Base-by-base conservation (phyloP, 2,888 invertebrate genomes). In the Drosophila eohydei region DNA sequence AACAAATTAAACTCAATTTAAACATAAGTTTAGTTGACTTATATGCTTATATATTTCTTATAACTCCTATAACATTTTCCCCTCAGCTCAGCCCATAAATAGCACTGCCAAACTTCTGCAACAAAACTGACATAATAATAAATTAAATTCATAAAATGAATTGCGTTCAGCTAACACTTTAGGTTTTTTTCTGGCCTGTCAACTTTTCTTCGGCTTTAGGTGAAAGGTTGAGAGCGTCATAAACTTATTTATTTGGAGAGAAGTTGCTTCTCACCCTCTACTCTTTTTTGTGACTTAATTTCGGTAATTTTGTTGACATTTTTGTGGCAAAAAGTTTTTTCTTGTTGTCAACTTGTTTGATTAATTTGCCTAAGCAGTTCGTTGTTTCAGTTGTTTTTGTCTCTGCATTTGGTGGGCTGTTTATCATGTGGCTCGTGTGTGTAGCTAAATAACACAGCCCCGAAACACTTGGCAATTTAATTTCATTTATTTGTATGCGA, bases 271-370 rank as follows among this genome's bases (percentile, higher is more conserved):
- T 50, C 59, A 51, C 56, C 61, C 72, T n/a, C n/a, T 5, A 4
- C 32, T 12, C 14, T 16, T 21, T 32, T 16, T 16, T 40, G 57
- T 68, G 50, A 71, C 54, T 65, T 70, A 60, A 65, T 78, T 80
- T 76, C 40, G 58, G 61, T 78, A 80, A 59, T 68, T 78, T 71
- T 64, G 65, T 73, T 80, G 71, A 76, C 52, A 80, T 51, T 66
- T 78, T 80, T 80, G 57, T 56, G 74, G 16, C 50, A 60, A 73
- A 78, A 75, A 26, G 11, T 26, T 26, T 38, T 28, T 14, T 26
- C 14, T 14, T 66, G 75, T 81, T 72, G 70, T 61, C 66, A 44
- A 55, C 38, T 58, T 46, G 40, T 60, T 60, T 71, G 63, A 75
- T 71, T 73, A 78, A 76, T 78, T 73, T 72, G 34, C 57, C 64